Evolutionary conservation across 2,113 vertebrate species (phyloP), one percentile per base, ranked within the genome.

Genomic region (Urocolius indicus): DNA sequence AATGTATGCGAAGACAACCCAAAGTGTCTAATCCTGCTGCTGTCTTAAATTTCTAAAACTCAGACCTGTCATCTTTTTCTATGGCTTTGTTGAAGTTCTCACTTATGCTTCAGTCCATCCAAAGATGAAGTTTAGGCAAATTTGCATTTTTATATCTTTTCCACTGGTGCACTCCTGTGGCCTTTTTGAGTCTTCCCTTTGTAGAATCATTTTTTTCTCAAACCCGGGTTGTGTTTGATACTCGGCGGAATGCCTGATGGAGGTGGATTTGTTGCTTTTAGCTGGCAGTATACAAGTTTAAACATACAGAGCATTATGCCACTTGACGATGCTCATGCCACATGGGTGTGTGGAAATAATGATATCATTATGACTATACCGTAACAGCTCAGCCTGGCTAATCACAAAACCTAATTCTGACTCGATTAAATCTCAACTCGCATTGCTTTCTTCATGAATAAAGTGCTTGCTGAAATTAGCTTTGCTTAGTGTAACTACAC

Each of bases 1-100:
- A 99, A 99, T 99, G 98, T 99, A 99, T 99, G 98, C 98, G 96
- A 99, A 99, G 98, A 99, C 98, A 99, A 98, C 98, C 98, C 98
- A 98, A 99, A 99, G 98, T 99, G 98, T 98, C 98, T 99, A 99
- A 99, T 99, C 99, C 98, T 98, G 94, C 98, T 98, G 98, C 99
- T 98, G 98, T 98, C 98, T 99, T 99, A 99, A 99, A 99, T 99
- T 99, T 98, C 98, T 99, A 99, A 99, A 99, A 99, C 98, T 98
- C 98, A 99, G 98, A 99, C 98, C 99, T 99, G 99, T 99, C 99
- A 99, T 98, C 98, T 98, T 98, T 98, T 96, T 97, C 97, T 97
- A 94, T 97, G 96, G 98, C 97, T 98, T 97, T 98, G 97, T 98
- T 98, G 97, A 98, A 98, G 97, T 98, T 98, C 98, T 98, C 97